Conservation (phyloP, 2,888 invertebrate genomes). For the Drosophila longiperda region DNA sequence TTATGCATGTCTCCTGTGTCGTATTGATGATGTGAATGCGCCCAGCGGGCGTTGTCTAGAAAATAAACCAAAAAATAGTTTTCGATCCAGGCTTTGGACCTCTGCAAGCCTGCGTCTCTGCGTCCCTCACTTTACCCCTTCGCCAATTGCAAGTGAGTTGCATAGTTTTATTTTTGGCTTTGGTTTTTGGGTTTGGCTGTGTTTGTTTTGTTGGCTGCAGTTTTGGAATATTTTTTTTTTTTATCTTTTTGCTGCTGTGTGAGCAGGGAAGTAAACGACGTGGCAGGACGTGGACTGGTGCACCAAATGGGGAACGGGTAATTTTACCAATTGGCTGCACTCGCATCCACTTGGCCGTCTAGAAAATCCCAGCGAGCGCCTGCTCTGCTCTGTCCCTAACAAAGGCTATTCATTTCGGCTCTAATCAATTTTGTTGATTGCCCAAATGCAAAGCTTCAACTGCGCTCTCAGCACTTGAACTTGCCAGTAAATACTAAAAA, state of each 20-base stretch:
- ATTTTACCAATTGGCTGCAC: conserved; percentile 74
- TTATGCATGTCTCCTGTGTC: conserved; percentile 74
- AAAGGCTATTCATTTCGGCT: conserved; percentile 30
- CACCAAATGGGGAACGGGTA: conserved; percentile 24
- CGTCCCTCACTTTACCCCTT: conserved; percentile 2
- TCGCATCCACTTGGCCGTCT: conserved; percentile 36
- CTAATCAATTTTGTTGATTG: conserved; percentile 77
- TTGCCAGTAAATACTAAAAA: background rate
- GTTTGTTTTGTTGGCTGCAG: conserved; percentile 53
- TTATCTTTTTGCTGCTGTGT: background rate
- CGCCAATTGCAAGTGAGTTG: conserved; percentile 46
- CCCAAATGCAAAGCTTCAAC: conserved; percentile 58
- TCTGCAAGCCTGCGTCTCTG: conserved; percentile 8
- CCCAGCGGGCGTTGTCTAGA: conserved; percentile 28
- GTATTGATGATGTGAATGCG: conserved; percentile 68
- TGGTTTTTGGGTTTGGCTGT: conserved; percentile 38
- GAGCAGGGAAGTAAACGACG: conserved; percentile 9
- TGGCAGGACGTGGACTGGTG: background rate
- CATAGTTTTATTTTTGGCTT: conserved; percentile 64
- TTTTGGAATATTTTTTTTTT: conserved; percentile 10
- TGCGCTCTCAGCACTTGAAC: conserved; percentile 16
- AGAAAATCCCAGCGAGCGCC: conserved; percentile 43
- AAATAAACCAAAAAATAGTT: conserved; percentile 67
- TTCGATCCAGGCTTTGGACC: conserved; percentile 14
- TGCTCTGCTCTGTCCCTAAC: conserved; percentile 10